Evolutionary conservation across 2,113 vertebrate species (phyloP).

Genomic region (Aix galericulata): DNA sequence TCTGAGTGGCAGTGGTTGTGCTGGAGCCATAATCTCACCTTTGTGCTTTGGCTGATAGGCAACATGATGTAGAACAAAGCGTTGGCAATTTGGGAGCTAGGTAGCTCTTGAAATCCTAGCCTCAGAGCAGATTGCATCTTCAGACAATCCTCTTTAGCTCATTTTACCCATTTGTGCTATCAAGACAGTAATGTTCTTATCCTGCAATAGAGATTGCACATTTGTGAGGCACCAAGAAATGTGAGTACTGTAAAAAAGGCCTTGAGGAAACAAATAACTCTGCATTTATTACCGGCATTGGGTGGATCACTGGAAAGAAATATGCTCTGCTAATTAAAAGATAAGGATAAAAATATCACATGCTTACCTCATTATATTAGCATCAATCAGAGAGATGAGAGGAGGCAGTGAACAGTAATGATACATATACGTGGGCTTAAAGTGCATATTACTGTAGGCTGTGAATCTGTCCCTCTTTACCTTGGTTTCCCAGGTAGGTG

Average conservation of each 20-base stretch:
- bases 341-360: constrained; percentile 36
- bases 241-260: not conserved
- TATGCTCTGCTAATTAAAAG: constrained; percentile 37
- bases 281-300: not conserved
- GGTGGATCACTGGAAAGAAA: constrained; percentile 4
- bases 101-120: not conserved
- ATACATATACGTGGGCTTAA: not conserved
- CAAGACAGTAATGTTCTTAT: not conserved
- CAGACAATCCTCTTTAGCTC: not conserved
- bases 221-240: constrained; percentile 14
- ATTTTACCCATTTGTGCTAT: not conserved
- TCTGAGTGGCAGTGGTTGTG: not conserved
- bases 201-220: not conserved
- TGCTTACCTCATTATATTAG: constrained; percentile 6
- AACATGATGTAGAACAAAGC: not conserved
- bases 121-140: not conserved
- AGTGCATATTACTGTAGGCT: not conserved
- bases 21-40: accelerated
- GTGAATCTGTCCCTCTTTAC: not conserved
- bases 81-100: not conserved
- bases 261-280: constrained; percentile 18
- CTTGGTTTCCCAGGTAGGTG: not conserved
- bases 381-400: not conserved
- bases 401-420: not conserved
- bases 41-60: not conserved